Evolutionary conservation across 2,888 invertebrate genomes (phyloP).

Genomic region (Acleris laterana): DNA sequence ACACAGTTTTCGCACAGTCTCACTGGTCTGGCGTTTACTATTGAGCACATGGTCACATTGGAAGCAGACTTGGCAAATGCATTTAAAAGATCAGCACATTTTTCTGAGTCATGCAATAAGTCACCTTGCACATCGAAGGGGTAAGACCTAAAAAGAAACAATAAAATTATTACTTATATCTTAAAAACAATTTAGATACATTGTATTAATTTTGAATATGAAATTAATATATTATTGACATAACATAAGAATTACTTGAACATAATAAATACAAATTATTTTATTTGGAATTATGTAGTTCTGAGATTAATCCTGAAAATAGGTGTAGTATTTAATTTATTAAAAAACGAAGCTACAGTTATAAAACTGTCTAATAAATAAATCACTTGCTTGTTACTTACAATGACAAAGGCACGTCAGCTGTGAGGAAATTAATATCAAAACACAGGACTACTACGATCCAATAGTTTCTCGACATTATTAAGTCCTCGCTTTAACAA

Average conservation of each 20-base stretch:
- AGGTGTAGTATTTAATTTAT: too few species aligned
- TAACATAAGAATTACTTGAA: too few species aligned
- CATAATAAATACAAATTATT: constrained; percentile 9
- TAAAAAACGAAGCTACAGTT: too few species aligned
- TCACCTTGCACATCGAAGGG: constrained; percentile 42
- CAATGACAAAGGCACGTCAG: constrained; percentile 20
- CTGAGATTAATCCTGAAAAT: too few species aligned
- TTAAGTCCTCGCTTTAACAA: background rate
- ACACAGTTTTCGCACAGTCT: constrained; percentile 85
- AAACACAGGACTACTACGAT: constrained; percentile 7
- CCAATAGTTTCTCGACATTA: constrained; percentile 5
- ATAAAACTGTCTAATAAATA: too few species aligned
- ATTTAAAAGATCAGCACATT: constrained; percentile 62
- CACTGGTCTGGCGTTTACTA: constrained; percentile 85
- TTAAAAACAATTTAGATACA: too few species aligned
- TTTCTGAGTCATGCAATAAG: constrained; percentile 45
- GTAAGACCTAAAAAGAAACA: constrained; percentile 49
- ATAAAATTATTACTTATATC: background rate
- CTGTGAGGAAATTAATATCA: constrained; percentile 19
- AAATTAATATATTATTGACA: too few species aligned
- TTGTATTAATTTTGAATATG: too few species aligned
- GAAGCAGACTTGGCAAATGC: constrained; percentile 83
- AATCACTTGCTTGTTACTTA: too few species aligned
- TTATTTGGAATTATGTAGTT: too few species aligned
- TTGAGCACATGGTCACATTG: constrained; percentile 85